Percentiles rank a stretch among this genome's conserved stretches.
Evolutionary conservation across 2,113 vertebrate genomes (phyloP).

Genomic region (Daphoenositta chrysoptera): DNA sequence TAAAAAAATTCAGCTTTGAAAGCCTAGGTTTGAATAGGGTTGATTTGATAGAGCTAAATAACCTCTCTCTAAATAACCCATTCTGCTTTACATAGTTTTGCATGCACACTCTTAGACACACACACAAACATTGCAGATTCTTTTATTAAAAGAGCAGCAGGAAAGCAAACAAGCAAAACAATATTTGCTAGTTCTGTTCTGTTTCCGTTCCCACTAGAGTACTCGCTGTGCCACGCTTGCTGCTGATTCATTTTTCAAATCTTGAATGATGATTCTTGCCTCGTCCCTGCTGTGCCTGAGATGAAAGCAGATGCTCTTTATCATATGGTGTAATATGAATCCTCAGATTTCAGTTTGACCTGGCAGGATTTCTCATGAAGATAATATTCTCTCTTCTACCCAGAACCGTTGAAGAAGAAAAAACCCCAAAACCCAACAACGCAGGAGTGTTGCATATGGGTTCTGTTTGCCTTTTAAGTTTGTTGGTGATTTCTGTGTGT

Average conservation of each 20-base stretch:
- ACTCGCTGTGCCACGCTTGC: neutral
- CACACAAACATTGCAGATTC: neutral
- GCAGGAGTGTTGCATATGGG: neutral
- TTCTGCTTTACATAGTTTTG: neutral
- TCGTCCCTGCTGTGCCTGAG: constrained; percentile 47
- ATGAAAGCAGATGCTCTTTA: constrained; percentile 69
- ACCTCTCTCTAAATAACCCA: neutral
- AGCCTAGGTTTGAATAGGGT: neutral
- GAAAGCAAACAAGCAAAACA: neutral
- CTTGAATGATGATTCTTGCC: constrained; percentile 58
- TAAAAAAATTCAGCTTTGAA: neutral
- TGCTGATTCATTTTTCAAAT: constrained; percentile 36
- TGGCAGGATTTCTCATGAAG: constrained; percentile 61
- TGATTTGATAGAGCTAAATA: neutral
- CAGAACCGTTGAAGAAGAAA: neutral
- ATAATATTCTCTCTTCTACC: neutral
- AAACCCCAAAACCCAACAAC: neutral
- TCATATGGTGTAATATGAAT: constrained; percentile 60
- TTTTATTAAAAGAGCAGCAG: neutral
- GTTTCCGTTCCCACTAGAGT: constrained; percentile 22
- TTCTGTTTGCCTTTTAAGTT: neutral
- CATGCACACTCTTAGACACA: neutral
- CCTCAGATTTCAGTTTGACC: constrained; percentile 66
- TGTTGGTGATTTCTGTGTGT: constrained; percentile 1
- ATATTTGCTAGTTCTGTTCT: neutral